A percentile compares a stretch with the other conserved stretches of the same genome.
Conservation (phyloP, 2,113 vertebrate species). For the Progne subis region DNA sequence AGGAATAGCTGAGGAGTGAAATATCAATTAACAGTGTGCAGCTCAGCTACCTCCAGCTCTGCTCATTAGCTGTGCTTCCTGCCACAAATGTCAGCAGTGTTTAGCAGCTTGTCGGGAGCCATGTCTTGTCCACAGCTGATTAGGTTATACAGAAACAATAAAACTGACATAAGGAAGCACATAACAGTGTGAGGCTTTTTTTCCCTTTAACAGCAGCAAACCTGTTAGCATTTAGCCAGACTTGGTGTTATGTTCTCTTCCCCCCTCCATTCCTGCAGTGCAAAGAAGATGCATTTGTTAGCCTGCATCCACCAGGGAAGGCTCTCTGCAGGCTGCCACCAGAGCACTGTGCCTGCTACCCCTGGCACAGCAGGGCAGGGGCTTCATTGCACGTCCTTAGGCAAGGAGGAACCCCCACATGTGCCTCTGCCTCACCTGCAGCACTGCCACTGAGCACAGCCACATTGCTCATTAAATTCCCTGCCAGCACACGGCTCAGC, state of each 20-base stretch:
- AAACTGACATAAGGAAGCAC: neutral
- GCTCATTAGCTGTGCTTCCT: constrained; percentile 21
- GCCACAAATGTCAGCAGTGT: neutral
- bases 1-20: neutral
- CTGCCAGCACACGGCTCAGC: neutral
- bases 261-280: neutral
- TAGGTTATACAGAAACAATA: neutral
- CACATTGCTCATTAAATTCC: neutral
- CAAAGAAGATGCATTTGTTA: neutral
- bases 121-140: neutral
- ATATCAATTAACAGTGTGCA: neutral
- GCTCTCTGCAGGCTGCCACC: neutral
- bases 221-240: neutral
- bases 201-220: neutral
- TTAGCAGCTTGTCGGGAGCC: constrained; percentile 3
- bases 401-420: neutral
- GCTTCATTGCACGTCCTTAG: neutral
- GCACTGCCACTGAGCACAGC: neutral
- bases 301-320: neutral
- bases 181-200: neutral
- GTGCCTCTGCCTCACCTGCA: neutral
- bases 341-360: neutral
- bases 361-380: neutral
- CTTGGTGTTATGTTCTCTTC: no score
- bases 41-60: neutral